Evolutionary conservation across 2,888 invertebrate genomes (phyloP).

Genomic region (Steromphala cineraria): DNA sequence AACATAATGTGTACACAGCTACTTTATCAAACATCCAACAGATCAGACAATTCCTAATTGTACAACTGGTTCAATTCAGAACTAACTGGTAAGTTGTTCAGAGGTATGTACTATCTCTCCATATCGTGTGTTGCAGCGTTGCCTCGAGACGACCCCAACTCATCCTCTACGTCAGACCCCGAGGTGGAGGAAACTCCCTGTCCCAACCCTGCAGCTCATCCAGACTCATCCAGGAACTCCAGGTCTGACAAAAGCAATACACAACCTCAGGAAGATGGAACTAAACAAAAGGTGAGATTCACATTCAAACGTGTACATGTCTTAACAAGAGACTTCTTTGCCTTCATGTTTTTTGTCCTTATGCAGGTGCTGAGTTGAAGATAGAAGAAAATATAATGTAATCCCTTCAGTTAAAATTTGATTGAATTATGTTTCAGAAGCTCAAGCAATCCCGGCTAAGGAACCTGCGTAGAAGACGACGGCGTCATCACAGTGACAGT

Average conservation of each 20-base stretch:
- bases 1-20: too few species aligned
- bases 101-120: not conserved
- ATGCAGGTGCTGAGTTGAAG: too few species aligned
- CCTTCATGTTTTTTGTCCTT: too few species aligned
- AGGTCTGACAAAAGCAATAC: not conserved
- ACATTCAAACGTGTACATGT: too few species aligned
- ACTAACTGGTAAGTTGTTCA: too few species aligned
- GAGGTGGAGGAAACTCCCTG: not conserved
- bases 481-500: conserved; percentile 48
- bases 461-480: conserved; percentile 43
- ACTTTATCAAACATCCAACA: too few species aligned
- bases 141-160: not conserved
- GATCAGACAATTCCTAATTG: too few species aligned
- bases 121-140: not conserved
- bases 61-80: too few species aligned
- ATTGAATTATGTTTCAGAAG: conserved; percentile 38
- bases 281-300: not conserved
- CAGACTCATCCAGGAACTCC: not conserved
- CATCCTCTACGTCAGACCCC: not conserved
- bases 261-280: not conserved
- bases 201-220: not conserved
- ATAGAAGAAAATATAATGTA: too few species aligned
- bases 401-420: not conserved
- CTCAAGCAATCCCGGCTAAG: conserved; percentile 35
- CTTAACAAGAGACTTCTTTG: too few species aligned